Conservation (phyloP, 2,113 vertebrate species). For the Echinops telfairi region DNA sequence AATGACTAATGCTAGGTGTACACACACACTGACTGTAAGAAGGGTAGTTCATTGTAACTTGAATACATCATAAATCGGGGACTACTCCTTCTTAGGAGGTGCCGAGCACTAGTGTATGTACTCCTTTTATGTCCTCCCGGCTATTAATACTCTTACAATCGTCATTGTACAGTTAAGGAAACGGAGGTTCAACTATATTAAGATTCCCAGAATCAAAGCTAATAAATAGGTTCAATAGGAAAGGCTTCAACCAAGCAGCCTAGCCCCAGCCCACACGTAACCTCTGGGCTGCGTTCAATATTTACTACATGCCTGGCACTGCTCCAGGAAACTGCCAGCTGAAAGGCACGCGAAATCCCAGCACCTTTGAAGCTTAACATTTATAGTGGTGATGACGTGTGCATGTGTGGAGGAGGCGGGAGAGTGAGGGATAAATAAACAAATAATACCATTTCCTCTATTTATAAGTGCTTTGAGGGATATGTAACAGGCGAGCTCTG, state of each 20-base stretch:
- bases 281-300: neutral
- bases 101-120: neutral
- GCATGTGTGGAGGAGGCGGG: no score
- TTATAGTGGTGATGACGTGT: neutral
- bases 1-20: neutral
- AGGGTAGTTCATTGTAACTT: no score
- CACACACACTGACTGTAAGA: neutral
- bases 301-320: neutral
- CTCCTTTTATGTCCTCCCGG: neutral
- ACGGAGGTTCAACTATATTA: neutral
- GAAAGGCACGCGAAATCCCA: neutral
- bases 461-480: neutral
- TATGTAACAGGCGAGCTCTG: neutral
- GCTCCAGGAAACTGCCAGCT: neutral
- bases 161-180: neutral
- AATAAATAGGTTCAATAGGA: neutral
- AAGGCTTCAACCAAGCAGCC: neutral
- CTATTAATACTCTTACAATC: neutral
- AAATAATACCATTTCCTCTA: neutral
- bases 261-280: neutral
- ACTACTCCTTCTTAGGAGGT: neutral
- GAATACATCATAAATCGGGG: no score
- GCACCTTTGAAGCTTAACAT: neutral
- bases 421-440: neutral
- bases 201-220: constrained; percentile 6